phyloP scores from a whole-genome alignment of 1,140 invertebrate species.

The Hypothenemus hampei region DNA sequence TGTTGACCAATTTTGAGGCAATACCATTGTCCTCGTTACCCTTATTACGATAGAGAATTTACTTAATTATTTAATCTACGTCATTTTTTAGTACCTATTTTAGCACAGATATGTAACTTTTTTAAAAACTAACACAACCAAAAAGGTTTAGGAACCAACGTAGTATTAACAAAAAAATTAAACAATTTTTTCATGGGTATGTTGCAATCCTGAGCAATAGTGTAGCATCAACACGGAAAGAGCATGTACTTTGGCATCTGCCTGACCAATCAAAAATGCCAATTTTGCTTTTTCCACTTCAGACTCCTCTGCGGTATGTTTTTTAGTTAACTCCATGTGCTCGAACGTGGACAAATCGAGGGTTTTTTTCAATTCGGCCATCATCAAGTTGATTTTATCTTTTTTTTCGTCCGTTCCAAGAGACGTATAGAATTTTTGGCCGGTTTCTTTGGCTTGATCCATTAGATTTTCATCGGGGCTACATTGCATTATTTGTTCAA shows the following conservation, averaged over 20 bases:
- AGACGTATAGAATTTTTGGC: conserved; percentile 65
- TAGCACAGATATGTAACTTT: no score
- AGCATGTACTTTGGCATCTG: conserved; percentile 71
- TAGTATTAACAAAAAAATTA: conserved; percentile 13
- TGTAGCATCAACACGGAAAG: conserved; percentile 78
- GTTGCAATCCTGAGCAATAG: conserved; percentile 75
- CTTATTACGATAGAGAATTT: no score
- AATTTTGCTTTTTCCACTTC: conserved; percentile 53
- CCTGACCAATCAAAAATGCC: conserved; percentile 54
- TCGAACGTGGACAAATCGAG: conserved; percentile 59
- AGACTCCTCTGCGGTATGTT: conserved; percentile 47
- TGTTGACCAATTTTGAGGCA: no score
- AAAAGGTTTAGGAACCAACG: no score
- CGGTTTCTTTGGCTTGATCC: conserved; percentile 71
- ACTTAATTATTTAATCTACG: no score
- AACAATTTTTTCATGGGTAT: conserved; percentile 43
- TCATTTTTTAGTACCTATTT: no score
- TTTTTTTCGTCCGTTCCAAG: conserved; percentile 57
- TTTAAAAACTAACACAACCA: no score
- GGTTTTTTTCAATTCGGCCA: conserved; percentile 67
- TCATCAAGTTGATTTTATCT: conserved; percentile 65
- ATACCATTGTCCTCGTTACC: no score
- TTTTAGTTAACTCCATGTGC: conserved; percentile 47
- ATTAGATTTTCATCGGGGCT: conserved; percentile 70
- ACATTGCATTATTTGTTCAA: conserved; percentile 52